Base-by-base conservation (phyloP, 2,113 vertebrate species). In the Cephalopholis sonnerati region DNA sequence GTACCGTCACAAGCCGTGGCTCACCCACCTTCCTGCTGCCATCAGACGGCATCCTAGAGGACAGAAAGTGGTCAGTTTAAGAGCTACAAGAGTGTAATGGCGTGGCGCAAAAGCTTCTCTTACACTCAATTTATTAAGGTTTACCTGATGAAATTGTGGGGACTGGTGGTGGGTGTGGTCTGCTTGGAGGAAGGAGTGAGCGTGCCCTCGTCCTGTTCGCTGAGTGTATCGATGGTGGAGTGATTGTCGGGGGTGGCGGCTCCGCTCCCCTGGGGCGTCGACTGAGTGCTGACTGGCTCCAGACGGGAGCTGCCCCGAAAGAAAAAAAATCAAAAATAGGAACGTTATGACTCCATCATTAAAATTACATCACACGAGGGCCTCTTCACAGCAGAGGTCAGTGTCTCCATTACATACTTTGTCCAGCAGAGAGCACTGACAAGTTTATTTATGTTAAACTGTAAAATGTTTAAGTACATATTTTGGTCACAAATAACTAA, bases 181-280 rank as follows among this genome's bases (percentile, higher is more conserved):
- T 99, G 97, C 87, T 99, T 99, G 89, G 97, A 97, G 0, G 96
- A 96, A 0, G 97, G 97, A 0, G 97, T 99, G 89, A 98, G 96
- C 12, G 98, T 98, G 78, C 97, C 97, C 91, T 99, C 98, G 4
- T 99, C 98, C 92, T 99, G 98, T 57, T 99, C 98, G 41, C 97
- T 98, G 92, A 99, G 96, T 0, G 98, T 98, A 70, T 99, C 98
- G 0, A 98, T 97, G 87, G 94, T 77, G 27, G 97, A 97, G 93
- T 97, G 96, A 93, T 96, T 97, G 92, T 99, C 98, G 1, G 97
- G 97, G 0, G 97, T 97, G 22, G 96, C 93, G 9, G 96, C 92
- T 22, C 97, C 96, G 7, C 97, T 97, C 74, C 96, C 95, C 88
- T 97, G 97, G 24, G 97, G 96, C 36, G 96, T 96, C 25, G 96